phyloP scores from a whole-genome alignment of 2,797 vertebrate genomes.

The Manis pentadactyla region DNA sequence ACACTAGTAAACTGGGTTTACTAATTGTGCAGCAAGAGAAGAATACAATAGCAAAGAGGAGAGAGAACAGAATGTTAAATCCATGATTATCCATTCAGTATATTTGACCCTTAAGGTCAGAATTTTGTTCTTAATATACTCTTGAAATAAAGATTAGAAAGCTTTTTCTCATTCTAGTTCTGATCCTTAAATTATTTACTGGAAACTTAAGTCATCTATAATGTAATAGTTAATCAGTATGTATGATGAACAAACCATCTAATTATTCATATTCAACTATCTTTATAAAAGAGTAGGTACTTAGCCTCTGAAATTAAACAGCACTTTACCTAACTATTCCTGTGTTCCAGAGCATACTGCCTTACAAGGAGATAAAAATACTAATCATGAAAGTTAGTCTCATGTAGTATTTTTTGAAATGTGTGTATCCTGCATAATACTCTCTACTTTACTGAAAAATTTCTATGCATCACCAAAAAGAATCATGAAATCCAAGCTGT shows the following conservation, averaged over 20 bases:
- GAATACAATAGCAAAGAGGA: conserved; percentile 73
- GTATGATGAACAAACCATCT: neutral
- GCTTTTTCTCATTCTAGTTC: conserved; percentile 72
- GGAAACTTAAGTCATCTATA: conserved; percentile 75
- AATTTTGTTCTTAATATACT: conserved; percentile 81
- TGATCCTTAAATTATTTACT: conserved; percentile 80
- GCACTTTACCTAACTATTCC: neutral
- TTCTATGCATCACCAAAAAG: conserved; percentile 18
- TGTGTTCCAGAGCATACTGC: neutral
- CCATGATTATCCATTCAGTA: conserved; percentile 70
- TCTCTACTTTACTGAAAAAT: conserved; percentile 14
- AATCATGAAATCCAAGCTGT: neutral
- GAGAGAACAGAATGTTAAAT: conserved; percentile 81
- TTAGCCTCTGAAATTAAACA: conserved; percentile 21
- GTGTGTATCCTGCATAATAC: neutral
- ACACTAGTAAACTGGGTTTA: conserved; percentile 77
- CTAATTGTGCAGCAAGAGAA: conserved; percentile 76
- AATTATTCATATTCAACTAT: conserved; percentile 23
- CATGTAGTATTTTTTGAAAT: neutral
- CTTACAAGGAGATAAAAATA: neutral
- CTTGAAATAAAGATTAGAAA: conserved; percentile 75
- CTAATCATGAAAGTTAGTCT: neutral
- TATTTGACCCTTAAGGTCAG: conserved; percentile 74
- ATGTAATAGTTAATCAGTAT: conserved; percentile 42
- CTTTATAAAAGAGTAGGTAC: neutral